Evolutionary conservation across 2,888 invertebrate genomes (phyloP), one percentile per base, ranked within the genome.

Genomic region (Spodoptera littoralis): DNA sequence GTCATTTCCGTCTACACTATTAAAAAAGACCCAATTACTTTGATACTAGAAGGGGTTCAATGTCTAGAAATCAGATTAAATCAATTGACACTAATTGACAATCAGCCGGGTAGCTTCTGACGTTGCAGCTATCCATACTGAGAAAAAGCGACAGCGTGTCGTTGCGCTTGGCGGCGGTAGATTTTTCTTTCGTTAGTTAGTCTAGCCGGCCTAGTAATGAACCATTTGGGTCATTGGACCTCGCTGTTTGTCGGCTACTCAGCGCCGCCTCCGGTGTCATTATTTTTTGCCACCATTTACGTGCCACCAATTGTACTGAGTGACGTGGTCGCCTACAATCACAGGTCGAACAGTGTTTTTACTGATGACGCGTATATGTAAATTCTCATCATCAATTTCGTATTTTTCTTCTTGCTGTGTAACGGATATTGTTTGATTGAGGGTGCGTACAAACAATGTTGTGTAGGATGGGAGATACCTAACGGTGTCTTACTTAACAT

Each of bases 221-320:
- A 85, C 88, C 90, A 94, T 93, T 92, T 94, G 90, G 94, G 94
- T 94, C 93, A 94, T 92, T 93, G 92, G 92, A 93, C 93, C 91
- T 93, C 92, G 86, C 91, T 88, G 92, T 90, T 92, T 87, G 90
- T 88, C 86, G 90, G 84, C 81, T 86, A 83, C 84, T 83, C 83
- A 73, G 82, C 86, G 76, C 84, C 87, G 86, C 87, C 88, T 86
- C 84, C 87, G 88, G 85, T 84, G 86, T 84, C 79, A 89, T 89
- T 85, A 88, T 88, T 92, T 92, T 90, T 90, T 91, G 87, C 86
- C 73, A 79, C 83, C 88, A 86, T 86, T 86, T 88, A 86, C 86
- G 84, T 86, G 85, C 84, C 86, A 83, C 84, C 87, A 86, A 90
- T 89, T 90, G 88, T 90, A 87, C 87, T 76, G 83, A 71, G 58